Base-by-base conservation (phyloP, 2,888 invertebrate species). In the Aphodius sticticus region DNA sequence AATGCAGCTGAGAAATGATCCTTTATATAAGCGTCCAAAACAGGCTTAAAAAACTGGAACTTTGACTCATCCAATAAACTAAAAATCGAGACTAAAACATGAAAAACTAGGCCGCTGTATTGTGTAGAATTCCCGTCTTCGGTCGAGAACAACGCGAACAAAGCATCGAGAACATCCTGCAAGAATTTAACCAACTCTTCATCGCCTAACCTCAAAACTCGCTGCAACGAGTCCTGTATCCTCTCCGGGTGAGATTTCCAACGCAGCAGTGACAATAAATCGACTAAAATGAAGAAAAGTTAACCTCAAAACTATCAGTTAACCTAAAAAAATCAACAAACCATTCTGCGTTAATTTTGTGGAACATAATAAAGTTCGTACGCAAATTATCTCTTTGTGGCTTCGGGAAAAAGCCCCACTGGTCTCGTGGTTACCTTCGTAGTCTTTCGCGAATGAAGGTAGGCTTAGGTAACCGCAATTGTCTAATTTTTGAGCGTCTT, bases 281-380 rank as follows among this genome's bases (percentile, higher is more conserved):
- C 97, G 86, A 95, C 95, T 95, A 89, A 53, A 53, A 53, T 53
- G 1, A 53, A 53, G 1, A 9, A 53, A 53, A 9, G 7, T 9
- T 53, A 80, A 89, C 90, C 77, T 26, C 79, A 77, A 76, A n/a
- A 16, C 14, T 6, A 26, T 16, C 16, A 35, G 12, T 53, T 53
- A 53, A 53, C 12, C 0, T 16, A 79, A 74, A 76, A 38, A 16
- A 12, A 26, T 26, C 1, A 26, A 26, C 26, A 26, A 26, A 95
- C 96, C 95, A 87, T 98, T 98, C 89, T 98, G 98, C 0, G 99
- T 98, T 7, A 98, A 91, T 89, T 99, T 99, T n/a, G 98, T 98
- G 26, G 98, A 98, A 88, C 97, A 98, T 35, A 99, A 91, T 70
- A 96, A 88, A 0, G 98, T 97, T 85, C 93, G 93, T 9, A 98